phyloP scores from a whole-genome alignment of 2,888 invertebrate genomes.

The Colostygia pectinataria region DNA sequence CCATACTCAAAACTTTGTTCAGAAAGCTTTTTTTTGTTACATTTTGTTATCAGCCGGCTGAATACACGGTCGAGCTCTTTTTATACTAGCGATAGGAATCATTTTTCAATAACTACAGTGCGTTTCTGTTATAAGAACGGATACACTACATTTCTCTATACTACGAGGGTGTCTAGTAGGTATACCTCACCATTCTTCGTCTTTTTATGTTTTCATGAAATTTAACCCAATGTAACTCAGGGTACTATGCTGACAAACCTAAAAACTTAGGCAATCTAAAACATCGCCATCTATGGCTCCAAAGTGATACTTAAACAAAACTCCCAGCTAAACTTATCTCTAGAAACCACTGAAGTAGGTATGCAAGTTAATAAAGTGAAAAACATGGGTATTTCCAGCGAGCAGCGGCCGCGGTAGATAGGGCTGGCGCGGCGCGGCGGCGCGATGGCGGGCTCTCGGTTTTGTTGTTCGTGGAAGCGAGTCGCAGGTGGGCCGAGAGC shows the following conservation, averaged over 20 bases:
- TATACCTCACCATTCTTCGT: not conserved
- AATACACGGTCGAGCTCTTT: constrained; percentile 65
- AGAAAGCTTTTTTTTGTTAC: constrained; percentile 80
- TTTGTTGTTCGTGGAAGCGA: constrained; percentile 75
- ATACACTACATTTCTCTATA: constrained; percentile 26
- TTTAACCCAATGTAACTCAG: too few species aligned
- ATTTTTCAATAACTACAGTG: constrained; percentile 40
- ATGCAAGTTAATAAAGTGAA: constrained; percentile 36
- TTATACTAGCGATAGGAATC: constrained; percentile 47
- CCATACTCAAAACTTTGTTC: constrained; percentile 80
- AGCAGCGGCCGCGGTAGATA: constrained; percentile 42
- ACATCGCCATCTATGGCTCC: not conserved
- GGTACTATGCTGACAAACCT: not conserved
- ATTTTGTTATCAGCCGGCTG: constrained; percentile 73
- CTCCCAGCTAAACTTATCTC: constrained; percentile 1
- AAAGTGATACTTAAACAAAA: constrained; percentile 7
- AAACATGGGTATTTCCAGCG: constrained; percentile 54
- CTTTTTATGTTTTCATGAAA: not conserved
- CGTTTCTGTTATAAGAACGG: constrained; percentile 39
- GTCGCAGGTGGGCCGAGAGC: constrained; percentile 73
- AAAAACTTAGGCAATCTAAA: not conserved
- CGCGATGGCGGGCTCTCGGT: constrained; percentile 52
- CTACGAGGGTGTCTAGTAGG: too few species aligned
- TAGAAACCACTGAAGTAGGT: constrained; percentile 9
- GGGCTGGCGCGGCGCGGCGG: constrained; percentile 50